A percentile compares a stretch with the other conserved stretches of the same genome.
These are phyloP conservation scores for Hemiscyllium ocellatum DNA, from an alignment of 2,113 vertebrate genomes.

Conservation along the genomic window DNA sequence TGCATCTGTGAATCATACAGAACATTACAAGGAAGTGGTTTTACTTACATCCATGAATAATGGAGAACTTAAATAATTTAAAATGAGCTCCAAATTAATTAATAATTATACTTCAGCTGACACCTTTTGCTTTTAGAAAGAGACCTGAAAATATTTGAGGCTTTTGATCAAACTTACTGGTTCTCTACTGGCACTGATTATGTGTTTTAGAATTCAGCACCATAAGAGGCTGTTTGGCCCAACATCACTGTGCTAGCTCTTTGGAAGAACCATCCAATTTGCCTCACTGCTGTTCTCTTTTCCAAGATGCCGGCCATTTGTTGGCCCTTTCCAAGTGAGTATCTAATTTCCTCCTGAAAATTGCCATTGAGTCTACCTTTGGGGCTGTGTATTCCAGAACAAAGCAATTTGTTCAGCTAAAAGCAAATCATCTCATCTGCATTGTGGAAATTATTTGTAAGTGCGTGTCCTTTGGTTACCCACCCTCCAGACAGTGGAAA, in stretches of 20 bases:
- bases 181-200: neutral
- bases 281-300: no score
- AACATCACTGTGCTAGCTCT: neutral
- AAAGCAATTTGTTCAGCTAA: neutral
- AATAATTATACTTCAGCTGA: conserved; percentile 13
- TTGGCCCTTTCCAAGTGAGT: neutral
- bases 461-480: neutral
- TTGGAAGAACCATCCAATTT: neutral
- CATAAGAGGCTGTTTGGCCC: neutral
- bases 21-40: neutral
- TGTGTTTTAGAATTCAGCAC: neutral
- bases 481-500: neutral
- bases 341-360: neutral
- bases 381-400: neutral
- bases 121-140: neutral
- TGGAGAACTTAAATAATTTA: conserved; percentile 6
- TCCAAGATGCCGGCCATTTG: neutral
- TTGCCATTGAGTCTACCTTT: neutral
- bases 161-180: neutral
- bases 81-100: neutral
- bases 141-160: neutral
- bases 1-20: neutral
- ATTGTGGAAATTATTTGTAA: neutral
- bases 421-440: neutral
- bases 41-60: conserved; percentile 21